Conservation (phyloP, 2,888 invertebrate genomes). For the Pyrrhia umbra region DNA sequence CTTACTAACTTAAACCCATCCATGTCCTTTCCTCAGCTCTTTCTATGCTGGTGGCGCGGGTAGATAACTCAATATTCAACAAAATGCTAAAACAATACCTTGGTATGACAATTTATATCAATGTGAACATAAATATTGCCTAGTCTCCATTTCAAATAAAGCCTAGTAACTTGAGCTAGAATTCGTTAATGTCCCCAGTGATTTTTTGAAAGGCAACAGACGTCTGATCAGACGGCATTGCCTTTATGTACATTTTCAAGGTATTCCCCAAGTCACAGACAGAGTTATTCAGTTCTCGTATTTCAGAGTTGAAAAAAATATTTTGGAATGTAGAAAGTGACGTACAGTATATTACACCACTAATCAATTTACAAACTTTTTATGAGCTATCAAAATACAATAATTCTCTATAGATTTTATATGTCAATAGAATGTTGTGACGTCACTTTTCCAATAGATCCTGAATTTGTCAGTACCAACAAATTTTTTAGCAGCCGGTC, state of each 20-base stretch:
- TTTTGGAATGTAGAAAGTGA: slow-evolving; percentile 1
- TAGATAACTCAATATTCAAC: slow-evolving; percentile 18
- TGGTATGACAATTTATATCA: slow-evolving; percentile 32
- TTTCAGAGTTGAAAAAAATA: neutral
- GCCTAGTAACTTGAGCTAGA: slow-evolving; percentile 48
- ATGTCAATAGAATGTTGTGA: no score
- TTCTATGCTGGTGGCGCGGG: no score
- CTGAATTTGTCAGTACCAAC: no score
- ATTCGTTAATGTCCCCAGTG: slow-evolving; percentile 55
- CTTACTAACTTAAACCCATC: no score
- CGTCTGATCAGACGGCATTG: slow-evolving; percentile 14
- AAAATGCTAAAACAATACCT: slow-evolving; percentile 12
- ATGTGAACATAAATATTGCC: slow-evolving; percentile 39
- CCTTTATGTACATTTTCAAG: slow-evolving; percentile 42
- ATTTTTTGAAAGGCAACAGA: slow-evolving; percentile 13
- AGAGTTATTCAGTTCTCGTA: slow-evolving; percentile 17
- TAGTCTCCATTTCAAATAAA: slow-evolving; percentile 32
- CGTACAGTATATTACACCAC: neutral
- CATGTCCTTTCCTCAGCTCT: no score
- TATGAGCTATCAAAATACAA: neutral
- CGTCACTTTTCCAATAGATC: no score
- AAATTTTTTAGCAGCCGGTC: no score
- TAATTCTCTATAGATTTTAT: no score
- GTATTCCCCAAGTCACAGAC: slow-evolving; percentile 22
- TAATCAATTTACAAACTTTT: no score